Evolutionary conservation across 2,797 vertebrate genomes (phyloP), one percentile per base, ranked within the genome.

Genomic region (Darevskia mixta): DNA sequence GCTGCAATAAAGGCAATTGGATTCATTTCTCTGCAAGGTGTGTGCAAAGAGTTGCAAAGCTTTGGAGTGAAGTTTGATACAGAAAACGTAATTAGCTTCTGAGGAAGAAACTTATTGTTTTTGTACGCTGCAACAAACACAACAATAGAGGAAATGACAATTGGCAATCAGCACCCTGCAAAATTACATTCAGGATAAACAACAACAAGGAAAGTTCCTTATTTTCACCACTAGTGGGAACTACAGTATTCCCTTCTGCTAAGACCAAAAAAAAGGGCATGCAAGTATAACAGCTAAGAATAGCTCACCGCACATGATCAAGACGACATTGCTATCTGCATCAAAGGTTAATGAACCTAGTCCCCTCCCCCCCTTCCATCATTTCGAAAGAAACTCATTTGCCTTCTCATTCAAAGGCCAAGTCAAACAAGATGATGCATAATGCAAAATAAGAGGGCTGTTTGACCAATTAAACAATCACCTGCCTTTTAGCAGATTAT

Each of bases 261-360:
- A 85, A 66, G 71, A 55, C 49, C 13, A 15, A 35, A 45, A 23
- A n/a, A 92, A 82, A 75, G 8, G 79, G 77, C 41, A 84, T 72
- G 43, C 9, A 41, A 87, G 93, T 41, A 58, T 88, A 90, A 90
- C 11, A 35, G 61, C 91, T 89, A 90, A 94, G 90, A 96, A 94
- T 92, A 94, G 95, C 91, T 84, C 79, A 55, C 89, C 87, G 85
- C 78, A 84, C 90, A 86, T 80, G 82, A 90, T 89, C 90, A 82
- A 95, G 94, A 90, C 88, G 91, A 92, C 87, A 84, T 88, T 89
- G 88, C 89, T 93, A 90, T 95, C 90, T 92, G 89, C 94, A 92
- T 85, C 92, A 94, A 94, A 97, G 94, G 93, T 95, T 94, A 95
- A 94, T 83, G 90, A 96, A 92, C 91, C 92, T 45, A 91, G 92